Conservation (phyloP, 2,113 vertebrate genomes). For the Lynx canadensis region DNA sequence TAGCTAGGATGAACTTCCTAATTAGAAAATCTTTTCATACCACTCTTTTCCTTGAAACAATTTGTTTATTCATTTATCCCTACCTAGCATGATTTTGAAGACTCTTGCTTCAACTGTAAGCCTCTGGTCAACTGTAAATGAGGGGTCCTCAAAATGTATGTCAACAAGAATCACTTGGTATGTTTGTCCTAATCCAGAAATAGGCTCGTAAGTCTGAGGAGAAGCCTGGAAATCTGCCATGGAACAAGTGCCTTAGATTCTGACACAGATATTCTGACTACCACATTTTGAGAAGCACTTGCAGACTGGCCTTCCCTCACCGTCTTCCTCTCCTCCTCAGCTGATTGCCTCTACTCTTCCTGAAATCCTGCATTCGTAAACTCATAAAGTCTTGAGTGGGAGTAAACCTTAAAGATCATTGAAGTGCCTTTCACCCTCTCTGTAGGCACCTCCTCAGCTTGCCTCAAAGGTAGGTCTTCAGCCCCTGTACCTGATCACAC, state of each 20-base stretch:
- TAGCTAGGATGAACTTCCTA: background rate
- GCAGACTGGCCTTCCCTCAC: background rate
- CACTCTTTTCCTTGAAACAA: background rate
- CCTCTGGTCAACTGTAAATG: background rate
- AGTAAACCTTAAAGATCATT: background rate
- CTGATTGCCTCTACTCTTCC: background rate
- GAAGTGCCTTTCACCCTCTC: background rate
- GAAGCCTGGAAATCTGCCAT: background rate
- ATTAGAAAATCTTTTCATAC: background rate
- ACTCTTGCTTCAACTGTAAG: background rate
- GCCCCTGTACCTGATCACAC: background rate
- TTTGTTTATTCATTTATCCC: background rate
- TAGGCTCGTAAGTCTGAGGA: background rate
- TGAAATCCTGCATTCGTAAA: slow-evolving; percentile 17
- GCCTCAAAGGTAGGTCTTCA: background rate
- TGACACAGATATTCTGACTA: background rate
- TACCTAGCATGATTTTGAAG: background rate
- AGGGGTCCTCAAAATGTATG: background rate
- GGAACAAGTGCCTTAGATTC: background rate
- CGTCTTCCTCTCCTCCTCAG: background rate
- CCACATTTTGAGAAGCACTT: background rate
- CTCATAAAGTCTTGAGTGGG: background rate
- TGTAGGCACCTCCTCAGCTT: background rate
- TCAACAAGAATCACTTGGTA: background rate
- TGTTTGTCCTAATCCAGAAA: background rate